A percentile compares a stretch with the other conserved stretches of the same genome.
These are phyloP conservation scores for Pollenia amentaria DNA, from an alignment of 2,888 invertebrate species.

Conservation along the genomic window DNA sequence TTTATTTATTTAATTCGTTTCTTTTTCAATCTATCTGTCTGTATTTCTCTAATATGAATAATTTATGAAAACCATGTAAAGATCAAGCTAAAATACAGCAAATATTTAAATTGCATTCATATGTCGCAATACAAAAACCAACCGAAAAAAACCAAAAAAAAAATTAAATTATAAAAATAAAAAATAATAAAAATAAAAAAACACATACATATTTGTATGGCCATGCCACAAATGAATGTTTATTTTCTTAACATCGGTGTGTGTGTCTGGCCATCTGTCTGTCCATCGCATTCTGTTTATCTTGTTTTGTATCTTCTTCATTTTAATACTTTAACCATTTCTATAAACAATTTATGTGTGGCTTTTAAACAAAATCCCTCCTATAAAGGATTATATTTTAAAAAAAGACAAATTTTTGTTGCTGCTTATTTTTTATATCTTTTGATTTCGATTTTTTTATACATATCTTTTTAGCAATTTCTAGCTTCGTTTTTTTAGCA, in stretches of 20 bases:
- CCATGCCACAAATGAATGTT: conserved; percentile 2
- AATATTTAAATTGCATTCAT: conserved; percentile 73
- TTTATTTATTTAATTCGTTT: conserved; percentile 48
- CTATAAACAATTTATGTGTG: conserved; percentile 67
- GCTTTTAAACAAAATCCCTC: conserved; percentile 67
- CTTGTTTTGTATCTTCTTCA: conserved; percentile 68
- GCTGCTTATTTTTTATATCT: conserved; percentile 51
- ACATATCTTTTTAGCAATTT: background rate
- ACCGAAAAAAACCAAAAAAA: background rate
- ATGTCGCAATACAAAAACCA: conserved; percentile 59
- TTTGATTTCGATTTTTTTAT: conserved; percentile 4
- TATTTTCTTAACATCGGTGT: background rate
- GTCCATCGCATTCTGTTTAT: conserved; percentile 51
- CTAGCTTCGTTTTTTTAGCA: conserved; percentile 12
- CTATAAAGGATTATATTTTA: conserved; percentile 63
- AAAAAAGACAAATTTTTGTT: conserved; percentile 66
- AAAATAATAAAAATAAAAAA: conserved; percentile 9
- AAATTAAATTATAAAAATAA: conserved; percentile 36
- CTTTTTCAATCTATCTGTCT: background rate
- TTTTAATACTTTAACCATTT: conserved; percentile 64
- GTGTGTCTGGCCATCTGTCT: background rate
- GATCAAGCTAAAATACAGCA: conserved; percentile 62
- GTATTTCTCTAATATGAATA: conserved; percentile 67
- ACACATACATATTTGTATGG: conserved; percentile 19
- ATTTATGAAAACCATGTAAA: conserved; percentile 73